phyloP scores from a whole-genome alignment of 2,797 vertebrate species.

The Pitangus sulphuratus region DNA sequence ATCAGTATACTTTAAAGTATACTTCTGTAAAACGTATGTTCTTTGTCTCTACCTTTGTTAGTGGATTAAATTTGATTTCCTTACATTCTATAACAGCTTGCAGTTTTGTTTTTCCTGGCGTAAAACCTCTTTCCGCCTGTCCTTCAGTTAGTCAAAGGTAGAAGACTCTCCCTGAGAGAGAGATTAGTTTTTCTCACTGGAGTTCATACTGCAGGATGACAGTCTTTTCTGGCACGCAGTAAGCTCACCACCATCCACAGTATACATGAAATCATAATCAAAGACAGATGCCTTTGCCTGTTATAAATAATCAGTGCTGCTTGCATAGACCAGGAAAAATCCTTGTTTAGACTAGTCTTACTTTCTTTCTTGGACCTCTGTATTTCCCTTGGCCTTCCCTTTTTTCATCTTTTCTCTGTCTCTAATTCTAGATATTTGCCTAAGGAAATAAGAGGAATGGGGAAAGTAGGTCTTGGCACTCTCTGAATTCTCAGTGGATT shows the following conservation, averaged over 20 bases:
- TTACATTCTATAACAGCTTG: slow-evolving; percentile 57
- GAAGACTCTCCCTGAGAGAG: slow-evolving; percentile 70
- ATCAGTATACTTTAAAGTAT: not conserved
- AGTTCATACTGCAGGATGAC: slow-evolving; percentile 69
- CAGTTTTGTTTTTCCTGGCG: slow-evolving; percentile 81
- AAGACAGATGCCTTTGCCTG: slow-evolving; percentile 73
- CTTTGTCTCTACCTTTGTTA: slow-evolving; percentile 1
- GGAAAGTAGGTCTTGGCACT: slow-evolving; percentile 74
- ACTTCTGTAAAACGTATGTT: not conserved
- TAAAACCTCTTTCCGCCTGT: slow-evolving; percentile 60
- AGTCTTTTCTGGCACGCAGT: slow-evolving; percentile 60
- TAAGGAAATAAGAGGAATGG: slow-evolving; percentile 69
- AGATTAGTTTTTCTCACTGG: slow-evolving; percentile 72
- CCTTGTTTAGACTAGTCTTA: slow-evolving; percentile 74
- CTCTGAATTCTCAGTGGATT: slow-evolving; percentile 66
- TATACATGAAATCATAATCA: slow-evolving; percentile 77
- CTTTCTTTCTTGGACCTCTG: slow-evolving; percentile 64
- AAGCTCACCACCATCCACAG: slow-evolving; percentile 55
- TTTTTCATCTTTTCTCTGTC: slow-evolving; percentile 64
- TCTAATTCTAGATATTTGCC: slow-evolving; percentile 69
- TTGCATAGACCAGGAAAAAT: slow-evolving; percentile 60
- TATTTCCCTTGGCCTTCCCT: slow-evolving; percentile 60
- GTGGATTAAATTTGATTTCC: slow-evolving; percentile 66
- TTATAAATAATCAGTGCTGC: slow-evolving; percentile 69
- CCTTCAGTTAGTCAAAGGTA: slow-evolving; percentile 75